A percentile compares a stretch with the other conserved stretches of the same genome.
phyloP scores from a whole-genome alignment of 2,797 vertebrate genomes.

The Ibycter americanus region DNA sequence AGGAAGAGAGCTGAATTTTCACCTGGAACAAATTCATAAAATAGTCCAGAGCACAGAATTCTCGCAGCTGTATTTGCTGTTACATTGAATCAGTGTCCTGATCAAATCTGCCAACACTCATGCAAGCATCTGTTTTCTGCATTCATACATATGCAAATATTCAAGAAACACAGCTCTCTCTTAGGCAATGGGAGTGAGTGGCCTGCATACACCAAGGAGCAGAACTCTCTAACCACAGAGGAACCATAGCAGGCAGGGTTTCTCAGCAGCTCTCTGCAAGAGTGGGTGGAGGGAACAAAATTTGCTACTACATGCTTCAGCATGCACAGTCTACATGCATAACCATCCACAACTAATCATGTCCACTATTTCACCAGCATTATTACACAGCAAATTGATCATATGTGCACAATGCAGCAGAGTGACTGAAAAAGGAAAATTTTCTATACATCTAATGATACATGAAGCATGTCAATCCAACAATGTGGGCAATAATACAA shows the following conservation, averaged over 20 bases:
- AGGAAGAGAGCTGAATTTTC: slow-evolving; percentile 23
- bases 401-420: background rate
- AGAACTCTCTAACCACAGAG: background rate
- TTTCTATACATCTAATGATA: background rate
- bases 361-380: background rate
- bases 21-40: slow-evolving; percentile 43
- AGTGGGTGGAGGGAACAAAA: background rate
- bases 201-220: fast-evolving
- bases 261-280: background rate
- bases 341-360: fast-evolving
- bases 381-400: background rate
- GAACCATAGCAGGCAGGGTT: fast-evolving
- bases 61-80: background rate
- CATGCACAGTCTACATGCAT: background rate
- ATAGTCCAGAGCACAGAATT: background rate
- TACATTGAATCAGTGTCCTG: slow-evolving; percentile 4
- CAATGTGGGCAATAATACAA: background rate
- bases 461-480: background rate
- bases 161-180: background rate
- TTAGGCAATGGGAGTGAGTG: background rate
- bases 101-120: background rate
- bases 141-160: background rate
- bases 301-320: too few species aligned
- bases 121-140: background rate
- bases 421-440: background rate